Conservation (phyloP, 2,113 vertebrate species). For the Trichechus manatus region DNA sequence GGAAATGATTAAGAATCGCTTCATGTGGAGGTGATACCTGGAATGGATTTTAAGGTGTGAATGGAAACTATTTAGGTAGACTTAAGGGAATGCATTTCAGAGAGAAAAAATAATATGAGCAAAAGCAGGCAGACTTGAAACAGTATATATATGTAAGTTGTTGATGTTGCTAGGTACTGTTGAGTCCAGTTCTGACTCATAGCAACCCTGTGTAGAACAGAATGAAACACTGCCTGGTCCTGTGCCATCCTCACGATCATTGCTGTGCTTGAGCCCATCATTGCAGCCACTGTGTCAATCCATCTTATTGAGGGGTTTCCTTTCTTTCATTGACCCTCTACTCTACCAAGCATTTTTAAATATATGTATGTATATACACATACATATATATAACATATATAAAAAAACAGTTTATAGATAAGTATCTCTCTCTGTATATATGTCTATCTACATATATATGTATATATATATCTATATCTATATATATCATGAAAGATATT, state of each 20-base stretch:
- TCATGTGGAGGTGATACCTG: accelerated
- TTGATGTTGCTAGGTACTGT: no score
- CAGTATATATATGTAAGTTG: no score
- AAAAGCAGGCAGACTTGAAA: background rate
- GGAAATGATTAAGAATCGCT: background rate
- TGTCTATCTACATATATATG: background rate
- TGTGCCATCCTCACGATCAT: no score
- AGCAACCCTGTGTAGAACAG: no score
- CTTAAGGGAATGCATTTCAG: background rate
- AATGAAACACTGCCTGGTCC: no score
- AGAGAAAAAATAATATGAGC: background rate
- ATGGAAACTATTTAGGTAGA: background rate
- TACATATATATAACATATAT: background rate
- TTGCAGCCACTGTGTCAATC: no score
- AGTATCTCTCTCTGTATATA: background rate
- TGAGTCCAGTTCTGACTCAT: no score
- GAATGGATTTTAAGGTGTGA: background rate
- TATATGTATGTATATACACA: no score
- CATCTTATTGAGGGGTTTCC: no score
- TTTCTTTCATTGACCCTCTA: no score
- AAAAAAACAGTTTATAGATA: background rate
- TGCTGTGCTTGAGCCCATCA: no score
- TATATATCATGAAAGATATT: background rate
- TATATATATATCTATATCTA: background rate
- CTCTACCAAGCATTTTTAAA: no score